These are phyloP conservation scores for Babyrousa celebensis DNA, from an alignment of 2,797 vertebrate genomes.

Conservation along the genomic window DNA sequence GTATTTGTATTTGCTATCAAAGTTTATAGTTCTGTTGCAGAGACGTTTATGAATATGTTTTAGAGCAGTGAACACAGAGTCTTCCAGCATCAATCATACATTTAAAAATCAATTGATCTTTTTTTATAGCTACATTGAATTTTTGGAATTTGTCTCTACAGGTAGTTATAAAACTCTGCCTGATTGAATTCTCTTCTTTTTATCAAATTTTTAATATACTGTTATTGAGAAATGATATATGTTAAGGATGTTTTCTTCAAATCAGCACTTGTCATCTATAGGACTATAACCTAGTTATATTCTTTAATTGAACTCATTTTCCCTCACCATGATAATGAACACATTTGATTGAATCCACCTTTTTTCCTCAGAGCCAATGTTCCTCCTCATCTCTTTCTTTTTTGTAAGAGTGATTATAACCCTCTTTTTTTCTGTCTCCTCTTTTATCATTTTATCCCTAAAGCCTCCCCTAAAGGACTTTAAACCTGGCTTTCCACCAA, in stretches of 20 bases:
- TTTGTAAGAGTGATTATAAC: slow-evolving; percentile 28
- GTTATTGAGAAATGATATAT: slow-evolving; percentile 44
- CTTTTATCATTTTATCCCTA: slow-evolving; percentile 78
- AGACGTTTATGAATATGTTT: background rate
- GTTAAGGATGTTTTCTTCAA: slow-evolving; percentile 60
- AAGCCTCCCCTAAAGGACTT: background rate
- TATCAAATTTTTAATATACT: slow-evolving; percentile 10
- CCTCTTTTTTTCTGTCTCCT: slow-evolving; percentile 45
- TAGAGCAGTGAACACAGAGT: background rate
- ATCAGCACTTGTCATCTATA: slow-evolving; percentile 33
- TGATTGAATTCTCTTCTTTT: background rate
- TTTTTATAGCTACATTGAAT: slow-evolving; percentile 15
- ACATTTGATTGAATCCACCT: slow-evolving; percentile 69
- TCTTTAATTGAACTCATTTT: slow-evolving; percentile 49
- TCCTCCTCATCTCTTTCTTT: background rate
- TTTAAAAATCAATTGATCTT: slow-evolving; percentile 41
- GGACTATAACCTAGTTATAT: background rate
- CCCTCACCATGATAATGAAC: background rate
- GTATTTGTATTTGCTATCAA: slow-evolving; percentile 16
- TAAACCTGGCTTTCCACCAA: slow-evolving; percentile 74
- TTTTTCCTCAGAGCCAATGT: slow-evolving; percentile 5
- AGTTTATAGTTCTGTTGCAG: background rate
- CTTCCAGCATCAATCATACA: slow-evolving; percentile 38
- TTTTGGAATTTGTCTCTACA: slow-evolving; percentile 63
- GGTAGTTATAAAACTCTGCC: slow-evolving; percentile 54